Conservation (phyloP, 2,888 invertebrate genomes). For the Volucella inanis region DNA sequence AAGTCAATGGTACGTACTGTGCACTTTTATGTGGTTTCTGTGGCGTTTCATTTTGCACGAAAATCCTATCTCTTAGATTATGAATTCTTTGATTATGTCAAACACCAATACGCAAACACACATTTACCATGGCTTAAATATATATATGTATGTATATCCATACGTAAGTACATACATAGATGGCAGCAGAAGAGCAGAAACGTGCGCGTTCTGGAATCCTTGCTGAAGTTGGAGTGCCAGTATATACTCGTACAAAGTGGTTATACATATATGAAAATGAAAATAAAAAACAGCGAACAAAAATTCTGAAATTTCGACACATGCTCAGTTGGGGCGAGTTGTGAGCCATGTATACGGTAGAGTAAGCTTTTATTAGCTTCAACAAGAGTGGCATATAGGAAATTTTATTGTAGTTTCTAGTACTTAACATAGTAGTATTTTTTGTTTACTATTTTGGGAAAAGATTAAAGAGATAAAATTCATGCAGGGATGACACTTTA, state of each 20-base stretch:
- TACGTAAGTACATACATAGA: not conserved
- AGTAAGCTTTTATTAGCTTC: conserved; percentile 65
- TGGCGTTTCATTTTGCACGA: conserved; percentile 35
- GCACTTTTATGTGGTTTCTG: conserved; percentile 20
- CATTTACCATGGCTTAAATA: not conserved
- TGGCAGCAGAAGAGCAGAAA: not conserved
- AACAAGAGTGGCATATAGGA: conserved; percentile 3
- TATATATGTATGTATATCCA: not conserved
- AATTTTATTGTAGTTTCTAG: conserved; percentile 14
- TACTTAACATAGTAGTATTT: conserved; percentile 40
- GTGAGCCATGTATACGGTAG: conserved; percentile 54
- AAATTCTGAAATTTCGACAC: conserved; percentile 35
- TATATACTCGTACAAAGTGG: not conserved
- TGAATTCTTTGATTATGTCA: conserved; percentile 20
- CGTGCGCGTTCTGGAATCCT: conserved; percentile 24
- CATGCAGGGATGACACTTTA: not conserved
- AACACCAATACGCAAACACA: not conserved
- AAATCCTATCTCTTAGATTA: conserved; percentile 19
- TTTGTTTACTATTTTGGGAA: conserved; percentile 32
- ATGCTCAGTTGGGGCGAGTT: conserved; percentile 64
- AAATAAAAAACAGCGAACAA: not conserved
- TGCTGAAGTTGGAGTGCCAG: not conserved
- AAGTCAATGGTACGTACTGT: conserved; percentile 26
- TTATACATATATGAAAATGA: conserved; percentile 19
- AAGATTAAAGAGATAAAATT: not conserved